Percentiles rank a stretch among this genome's conserved stretches.
These are phyloP conservation scores for Eumerus sabulonum DNA, from an alignment of 2,888 invertebrate species.

Conservation along the genomic window DNA sequence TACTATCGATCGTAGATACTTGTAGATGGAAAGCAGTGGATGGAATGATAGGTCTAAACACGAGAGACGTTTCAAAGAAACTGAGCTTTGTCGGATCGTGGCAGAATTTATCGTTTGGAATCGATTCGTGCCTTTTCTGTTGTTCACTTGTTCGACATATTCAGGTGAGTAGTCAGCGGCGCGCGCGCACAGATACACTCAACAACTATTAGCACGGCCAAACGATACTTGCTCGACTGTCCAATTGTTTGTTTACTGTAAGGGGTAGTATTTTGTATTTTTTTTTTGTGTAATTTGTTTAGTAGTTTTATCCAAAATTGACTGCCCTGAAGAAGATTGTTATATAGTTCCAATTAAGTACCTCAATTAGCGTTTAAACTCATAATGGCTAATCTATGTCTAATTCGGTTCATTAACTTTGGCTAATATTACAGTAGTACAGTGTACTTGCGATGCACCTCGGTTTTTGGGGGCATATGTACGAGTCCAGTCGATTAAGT, in stretches of 20 bases:
- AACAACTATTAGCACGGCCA: background rate
- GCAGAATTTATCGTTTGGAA: slow-evolving; percentile 63
- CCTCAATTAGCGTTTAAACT: slow-evolving; percentile 37
- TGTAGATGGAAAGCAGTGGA: slow-evolving; percentile 31
- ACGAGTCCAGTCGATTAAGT: background rate
- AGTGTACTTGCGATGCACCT: slow-evolving; percentile 40
- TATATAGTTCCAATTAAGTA: slow-evolving; percentile 46
- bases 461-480: no score
- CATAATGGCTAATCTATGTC: slow-evolving; percentile 18
- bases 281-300: slow-evolving; percentile 15
- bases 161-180: slow-evolving; percentile 32
- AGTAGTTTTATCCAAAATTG: slow-evolving; percentile 14
- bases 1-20: slow-evolving; percentile 17
- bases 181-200: slow-evolving; percentile 29
- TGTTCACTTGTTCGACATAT: slow-evolving; percentile 46
- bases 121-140: slow-evolving; percentile 60
- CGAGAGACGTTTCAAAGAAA: slow-evolving; percentile 65
- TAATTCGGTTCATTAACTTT: no score
- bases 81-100: slow-evolving; percentile 64
- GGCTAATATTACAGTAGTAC: slow-evolving; percentile 18
- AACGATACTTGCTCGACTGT: no score
- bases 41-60: slow-evolving; percentile 48
- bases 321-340: slow-evolving; percentile 30
- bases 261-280: slow-evolving; percentile 23
- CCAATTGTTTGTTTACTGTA: background rate